These are phyloP conservation scores for Galerucella pusilla DNA, from an alignment of 2,888 invertebrate genomes.

Conservation along the genomic window DNA sequence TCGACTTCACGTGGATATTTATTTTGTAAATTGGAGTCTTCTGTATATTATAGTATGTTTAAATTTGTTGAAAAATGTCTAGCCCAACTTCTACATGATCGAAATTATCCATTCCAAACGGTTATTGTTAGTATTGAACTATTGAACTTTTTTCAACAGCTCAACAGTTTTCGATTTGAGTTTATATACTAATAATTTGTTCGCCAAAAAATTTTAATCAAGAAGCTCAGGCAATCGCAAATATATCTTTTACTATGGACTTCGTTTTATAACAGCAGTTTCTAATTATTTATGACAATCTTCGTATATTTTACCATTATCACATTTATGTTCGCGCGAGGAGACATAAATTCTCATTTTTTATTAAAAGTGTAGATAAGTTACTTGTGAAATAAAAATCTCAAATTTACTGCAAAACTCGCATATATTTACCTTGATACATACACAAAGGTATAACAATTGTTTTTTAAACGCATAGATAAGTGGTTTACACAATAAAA, in stretches of 20 bases:
- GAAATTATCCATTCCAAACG: no score
- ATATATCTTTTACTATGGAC: neutral
- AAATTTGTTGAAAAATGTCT: no score
- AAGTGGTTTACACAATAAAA: conserved; percentile 8
- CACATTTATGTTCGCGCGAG: neutral
- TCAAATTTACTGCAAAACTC: neutral
- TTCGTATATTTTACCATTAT: neutral
- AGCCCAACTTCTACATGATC: no score
- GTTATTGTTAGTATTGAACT: no score
- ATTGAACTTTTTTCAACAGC: no score
- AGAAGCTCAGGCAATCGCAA: neutral
- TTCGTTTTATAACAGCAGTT: neutral
- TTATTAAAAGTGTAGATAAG: neutral
- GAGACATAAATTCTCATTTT: neutral
- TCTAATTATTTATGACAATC: neutral
- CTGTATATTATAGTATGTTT: no score
- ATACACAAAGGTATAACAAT: conserved; percentile 2
- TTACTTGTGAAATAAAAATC: neutral
- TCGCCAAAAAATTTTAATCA: no score
- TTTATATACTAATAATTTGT: no score
- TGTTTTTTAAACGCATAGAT: conserved; percentile 1
- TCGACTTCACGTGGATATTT: no score
- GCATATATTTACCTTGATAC: neutral
- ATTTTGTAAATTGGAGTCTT: no score
- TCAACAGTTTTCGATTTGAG: no score